Base-by-base conservation (phyloP, 1,140 invertebrate genomes). In the Thaumetopoea pityocampa region DNA sequence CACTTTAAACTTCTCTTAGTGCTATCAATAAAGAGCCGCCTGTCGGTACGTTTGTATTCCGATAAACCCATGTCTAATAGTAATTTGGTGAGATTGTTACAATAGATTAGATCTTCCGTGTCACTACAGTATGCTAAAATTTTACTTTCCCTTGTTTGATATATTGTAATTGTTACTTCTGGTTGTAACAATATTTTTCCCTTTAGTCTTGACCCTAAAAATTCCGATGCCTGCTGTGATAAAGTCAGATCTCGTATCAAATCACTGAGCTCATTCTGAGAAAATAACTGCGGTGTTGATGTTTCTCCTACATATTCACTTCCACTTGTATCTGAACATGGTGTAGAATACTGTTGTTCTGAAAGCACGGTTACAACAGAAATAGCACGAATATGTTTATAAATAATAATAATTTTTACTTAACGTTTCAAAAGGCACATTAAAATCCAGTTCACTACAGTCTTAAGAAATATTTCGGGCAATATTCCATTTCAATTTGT, bases 1-100 rank as follows among this genome's bases (percentile, higher is more conserved):
- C 55, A 66, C 59, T 83, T 80, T 17, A 76, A 49, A 49, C 65
- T 81, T 37, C 41, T 52, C 49, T 67, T 71, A 8, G 60, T 65
- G 46, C 52, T 63, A 42, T 80, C n/a, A n/a, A n/a, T n/a, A n/a
- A n/a, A n/a, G n/a, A n/a, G n/a, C n/a, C n/a, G n/a, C n/a, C n/a
- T n/a, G n/a, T 20, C 19, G 1, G 19, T 20, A 1, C 5, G 1
- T 20, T 20, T 20, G n/a, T 1, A 20, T 20, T 20, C 19, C 19
- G 5, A 6, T 20, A 20, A 20, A 20, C 19, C 19, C 19, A 20
- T 20, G 19, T 20, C 1, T 1, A 20, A n/a, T 6, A 1, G 19
- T 20, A n/a, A 20, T n/a, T 20, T 20, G 5, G 19, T 6, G 19
- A 20, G 5, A 20, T 20, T 20, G n/a, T 20, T 1, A 20, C 19